Evolutionary conservation across 2,888 invertebrate species (phyloP), one percentile per base, ranked within the genome.

Genomic region (Lasioglossum morio): DNA sequence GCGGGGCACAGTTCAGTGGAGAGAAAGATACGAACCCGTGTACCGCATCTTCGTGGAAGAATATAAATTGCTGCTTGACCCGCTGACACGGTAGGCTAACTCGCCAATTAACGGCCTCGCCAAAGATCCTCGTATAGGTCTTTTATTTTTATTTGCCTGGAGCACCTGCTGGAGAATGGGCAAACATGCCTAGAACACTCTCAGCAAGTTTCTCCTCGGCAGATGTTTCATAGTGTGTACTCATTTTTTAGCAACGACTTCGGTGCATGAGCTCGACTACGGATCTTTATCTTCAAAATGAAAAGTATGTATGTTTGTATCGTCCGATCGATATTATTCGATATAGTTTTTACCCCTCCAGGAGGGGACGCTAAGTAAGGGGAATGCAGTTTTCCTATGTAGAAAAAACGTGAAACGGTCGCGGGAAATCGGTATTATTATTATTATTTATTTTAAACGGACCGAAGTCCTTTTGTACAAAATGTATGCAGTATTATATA

Each of bases 31-130:
- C 4, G 14, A 14, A 66, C 30, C n/a, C 34, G 34, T 23, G 30
- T 19, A 34, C 30, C 23, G 7, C 16, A 46, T 72, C 43, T 72
- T 46, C 27, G 43, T 19, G 48, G 77, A 34, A 66, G 77, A 66
- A 66, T 77, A 77, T 77, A 77, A 66, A 77, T 66, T 77, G 66
- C 66, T 77, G 10, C 77, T 66, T 77, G 63, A 40, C 57, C 34
- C 66, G 66, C 34, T 34, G 34, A 34, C 66, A 19, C 66, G 30
- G 30, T 19, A 19, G 70, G 70, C 23, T 37, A 40, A 34, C 34
- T 27, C 60, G 60, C 60, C 60, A 60, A 60, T 60, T 60, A 60
- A 60, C 14, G 14, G 60, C 60, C 27, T 60, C 60, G 27, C 27
- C 60, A 14, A 43, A 27, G 60, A 60, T 14, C 27, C 27, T 27